phyloP scores from a whole-genome alignment of 2,113 vertebrate species.

The Erinaceus europaeus region DNA sequence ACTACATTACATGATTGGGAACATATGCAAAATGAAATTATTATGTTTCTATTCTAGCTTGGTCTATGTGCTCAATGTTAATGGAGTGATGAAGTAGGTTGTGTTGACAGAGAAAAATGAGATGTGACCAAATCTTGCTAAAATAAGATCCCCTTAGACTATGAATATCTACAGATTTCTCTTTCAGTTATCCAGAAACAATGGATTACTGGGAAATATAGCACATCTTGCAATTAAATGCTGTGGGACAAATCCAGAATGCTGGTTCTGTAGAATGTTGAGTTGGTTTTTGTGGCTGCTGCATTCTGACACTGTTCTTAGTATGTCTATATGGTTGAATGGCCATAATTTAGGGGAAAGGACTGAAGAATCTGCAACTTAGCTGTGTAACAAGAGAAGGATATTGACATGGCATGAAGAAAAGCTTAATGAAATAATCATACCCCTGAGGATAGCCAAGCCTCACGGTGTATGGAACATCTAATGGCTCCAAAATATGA shows the following conservation, averaged over 20 bases:
- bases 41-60: background rate
- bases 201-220: constrained; percentile 27
- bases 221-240: constrained; percentile 7
- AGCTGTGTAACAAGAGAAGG: constrained; percentile 22
- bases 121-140: background rate
- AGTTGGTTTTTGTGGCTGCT: background rate
- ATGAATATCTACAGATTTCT: background rate
- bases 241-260: background rate
- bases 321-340: constrained; percentile 60
- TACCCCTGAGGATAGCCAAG: constrained; percentile 46
- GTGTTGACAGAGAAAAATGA: background rate
- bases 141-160: constrained; percentile 15
- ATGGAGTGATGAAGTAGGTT: background rate
- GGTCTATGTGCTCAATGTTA: background rate
- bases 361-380: constrained; percentile 41
- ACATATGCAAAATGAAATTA: background rate
- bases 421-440: constrained; percentile 46
- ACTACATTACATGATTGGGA: background rate
- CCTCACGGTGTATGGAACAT: constrained; percentile 27
- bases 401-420: constrained; percentile 41
- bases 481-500: constrained; percentile 50
- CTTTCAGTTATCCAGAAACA: background rate
- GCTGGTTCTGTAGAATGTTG: background rate
- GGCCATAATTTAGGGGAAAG: constrained; percentile 16
- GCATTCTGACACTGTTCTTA: constrained; percentile 48